Percentiles rank a stretch among this genome's conserved stretches.
Conservation (phyloP, 1,140 invertebrate species). For the Diachasmimorpha longicaudata region DNA sequence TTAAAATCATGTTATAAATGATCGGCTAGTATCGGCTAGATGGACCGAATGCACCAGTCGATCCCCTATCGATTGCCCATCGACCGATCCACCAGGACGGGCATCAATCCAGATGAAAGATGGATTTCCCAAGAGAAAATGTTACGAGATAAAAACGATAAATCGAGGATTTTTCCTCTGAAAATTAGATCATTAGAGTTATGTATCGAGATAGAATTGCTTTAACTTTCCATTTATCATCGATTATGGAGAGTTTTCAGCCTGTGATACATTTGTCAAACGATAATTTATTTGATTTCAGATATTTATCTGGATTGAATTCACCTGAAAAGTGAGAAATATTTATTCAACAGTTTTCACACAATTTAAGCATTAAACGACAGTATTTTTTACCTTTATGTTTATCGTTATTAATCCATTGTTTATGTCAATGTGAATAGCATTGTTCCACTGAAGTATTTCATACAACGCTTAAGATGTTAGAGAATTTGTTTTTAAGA, state of each 20-base stretch:
- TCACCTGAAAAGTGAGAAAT: background rate
- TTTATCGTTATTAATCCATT: background rate
- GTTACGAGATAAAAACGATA: background rate
- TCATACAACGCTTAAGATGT: background rate
- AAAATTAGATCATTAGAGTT: background rate
- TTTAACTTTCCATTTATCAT: background rate
- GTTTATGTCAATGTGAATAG: background rate
- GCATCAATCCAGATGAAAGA: background rate
- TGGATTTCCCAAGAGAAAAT: background rate
- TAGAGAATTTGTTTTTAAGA: background rate
- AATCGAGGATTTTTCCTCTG: too few species aligned
- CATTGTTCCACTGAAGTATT: background rate
- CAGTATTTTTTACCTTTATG: background rate
- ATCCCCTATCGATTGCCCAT: too few species aligned
- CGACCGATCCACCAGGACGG: too few species aligned
- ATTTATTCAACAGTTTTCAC: background rate
- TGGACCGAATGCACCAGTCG: too few species aligned
- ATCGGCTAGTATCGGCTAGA: too few species aligned
- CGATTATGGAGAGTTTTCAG: background rate
- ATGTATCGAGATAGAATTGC: background rate
- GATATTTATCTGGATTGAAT: background rate
- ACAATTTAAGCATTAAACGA: background rate
- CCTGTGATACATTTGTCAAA: background rate
- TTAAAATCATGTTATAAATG: too few species aligned
- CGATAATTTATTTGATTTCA: constrained; percentile 1